Percentiles rank a stretch among this genome's conserved stretches.
Conservation (phyloP, 2,888 invertebrate species). For the Drosophila subquinaria region DNA sequence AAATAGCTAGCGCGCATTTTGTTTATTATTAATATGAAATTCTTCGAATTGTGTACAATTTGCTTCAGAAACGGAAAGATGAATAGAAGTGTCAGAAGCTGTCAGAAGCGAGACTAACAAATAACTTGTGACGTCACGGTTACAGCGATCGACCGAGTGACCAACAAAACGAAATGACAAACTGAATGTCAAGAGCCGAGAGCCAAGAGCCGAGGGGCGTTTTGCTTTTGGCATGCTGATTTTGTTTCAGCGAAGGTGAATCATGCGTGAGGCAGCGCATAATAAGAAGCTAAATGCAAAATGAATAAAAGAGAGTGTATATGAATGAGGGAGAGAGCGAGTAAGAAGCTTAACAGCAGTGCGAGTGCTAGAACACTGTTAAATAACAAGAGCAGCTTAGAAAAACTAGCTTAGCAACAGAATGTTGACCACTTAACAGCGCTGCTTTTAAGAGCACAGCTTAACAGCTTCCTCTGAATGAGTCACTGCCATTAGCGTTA, state of each 20-base stretch:
- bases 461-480: constrained; percentile 15
- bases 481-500: constrained; percentile 19
- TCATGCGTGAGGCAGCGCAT: constrained; percentile 53
- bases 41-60: constrained; percentile 54
- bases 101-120: constrained; percentile 28
- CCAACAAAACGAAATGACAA: constrained; percentile 29
- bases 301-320: not conserved
- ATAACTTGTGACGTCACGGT: constrained; percentile 62
- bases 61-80: constrained; percentile 3
- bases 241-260: constrained; percentile 61
- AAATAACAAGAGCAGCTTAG: constrained; percentile 23
- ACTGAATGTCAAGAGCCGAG: constrained; percentile 30
- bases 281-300: constrained; percentile 31
- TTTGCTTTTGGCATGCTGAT: constrained; percentile 42
- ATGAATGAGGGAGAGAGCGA: not conserved
- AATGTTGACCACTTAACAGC: constrained; percentile 9
- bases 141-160: constrained; percentile 50
- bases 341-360: constrained; percentile 1
- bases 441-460: constrained; percentile 3
- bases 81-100: constrained; percentile 18
- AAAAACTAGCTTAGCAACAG: not conserved
- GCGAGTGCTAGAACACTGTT: constrained; percentile 13
- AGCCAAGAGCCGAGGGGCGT: constrained; percentile 23
- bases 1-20: constrained; percentile 54
- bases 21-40: constrained; percentile 68